Percentiles rank a stretch among this genome's conserved stretches.
These are phyloP conservation scores for Ditylenchus weischeri DNA, from an alignment of 2,888 invertebrate genomes.

Conservation along the genomic window DNA sequence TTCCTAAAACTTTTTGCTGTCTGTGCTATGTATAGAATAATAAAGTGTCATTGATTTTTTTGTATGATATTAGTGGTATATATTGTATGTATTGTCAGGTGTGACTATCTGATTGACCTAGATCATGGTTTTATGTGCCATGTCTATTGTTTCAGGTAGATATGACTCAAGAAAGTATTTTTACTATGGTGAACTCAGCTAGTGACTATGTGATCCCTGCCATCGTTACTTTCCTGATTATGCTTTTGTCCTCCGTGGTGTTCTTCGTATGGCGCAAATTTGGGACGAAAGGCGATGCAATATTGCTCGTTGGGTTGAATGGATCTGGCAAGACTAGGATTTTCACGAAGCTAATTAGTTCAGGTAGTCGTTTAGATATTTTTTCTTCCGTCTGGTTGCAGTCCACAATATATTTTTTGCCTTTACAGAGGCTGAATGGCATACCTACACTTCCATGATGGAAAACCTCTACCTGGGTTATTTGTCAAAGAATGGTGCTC, in stretches of 20 bases:
- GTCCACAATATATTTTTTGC: too few relatives aligned
- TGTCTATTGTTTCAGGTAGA: too few relatives aligned
- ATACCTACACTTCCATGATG: conserved; percentile 81
- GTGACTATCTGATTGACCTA: too few relatives aligned
- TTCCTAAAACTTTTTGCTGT: too few relatives aligned
- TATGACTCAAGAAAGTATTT: too few relatives aligned
- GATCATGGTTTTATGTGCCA: too few relatives aligned
- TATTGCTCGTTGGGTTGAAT: conserved; percentile 78
- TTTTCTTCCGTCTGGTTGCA: background rate
- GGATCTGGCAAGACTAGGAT: conserved; percentile 87
- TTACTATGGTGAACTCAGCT: too few relatives aligned
- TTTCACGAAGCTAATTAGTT: conserved; percentile 71
- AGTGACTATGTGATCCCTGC: conserved; percentile 9
- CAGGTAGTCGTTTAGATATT: conserved; percentile 30
- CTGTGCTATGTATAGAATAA: too few relatives aligned
- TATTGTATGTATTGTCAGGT: too few relatives aligned
- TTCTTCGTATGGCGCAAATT: conserved; percentile 22
- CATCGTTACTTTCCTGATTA: conserved; percentile 22
- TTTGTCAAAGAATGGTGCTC: conserved; percentile 23
- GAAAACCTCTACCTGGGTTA: conserved; percentile 73
- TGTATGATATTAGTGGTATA: too few relatives aligned
- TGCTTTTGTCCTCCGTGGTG: conserved; percentile 24
- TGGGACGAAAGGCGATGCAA: conserved; percentile 50
- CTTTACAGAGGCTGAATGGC: conserved; percentile 39
- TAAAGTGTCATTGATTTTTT: too few relatives aligned